Evolutionary conservation across 23 tunicate genomes (phyloP), one percentile per base, ranked within the genome.

Genomic region (Ciona savignyi): DNA sequence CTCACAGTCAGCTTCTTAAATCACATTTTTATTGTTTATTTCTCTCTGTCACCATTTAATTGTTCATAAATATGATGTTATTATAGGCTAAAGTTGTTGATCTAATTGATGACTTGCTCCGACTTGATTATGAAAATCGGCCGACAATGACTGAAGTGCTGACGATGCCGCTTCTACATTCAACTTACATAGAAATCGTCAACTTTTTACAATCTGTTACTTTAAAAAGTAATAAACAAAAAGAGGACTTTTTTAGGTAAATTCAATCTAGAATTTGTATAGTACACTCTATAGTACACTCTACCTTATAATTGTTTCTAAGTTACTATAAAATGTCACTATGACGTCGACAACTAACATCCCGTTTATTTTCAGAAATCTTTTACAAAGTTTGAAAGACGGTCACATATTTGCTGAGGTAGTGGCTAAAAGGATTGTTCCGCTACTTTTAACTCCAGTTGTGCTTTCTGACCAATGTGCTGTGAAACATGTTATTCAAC

Each of bases 161-260:
- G 6, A 42, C 88, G 21, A 90, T 86, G 78, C 62, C 89, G 1
- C 62, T 83, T 4, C 68, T 83, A 34, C 51, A 87, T 66, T 90
- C 97, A 15, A 67, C 69, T 3, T 90, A 80, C 32, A 90, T 83
- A 42, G 62, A 67, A 3, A 90, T 90, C 25, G 76, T 90, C 25
- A 75, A 90, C 63, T 90, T 90, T 74, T 62, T 90, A 29, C 97
- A 90, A 34, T 78, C 91, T 51, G 68, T 90, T 24, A 90, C 97
- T 29, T 30, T 90, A 21, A 79, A 86, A 72, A 76, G 72, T 33
- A 29, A 32, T 63, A 20, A 51, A 23, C 90, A 90, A 70, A 90
- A 90, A 71, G 78, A 73, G 32, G 35, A 49, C 1, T 90, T 90
- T 51, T 90, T 90, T 63, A 74, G 63, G 89, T 84, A 35, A 70